Base-by-base conservation (phyloP, 2,888 invertebrate genomes). In the Eremobia ochroleuca region DNA sequence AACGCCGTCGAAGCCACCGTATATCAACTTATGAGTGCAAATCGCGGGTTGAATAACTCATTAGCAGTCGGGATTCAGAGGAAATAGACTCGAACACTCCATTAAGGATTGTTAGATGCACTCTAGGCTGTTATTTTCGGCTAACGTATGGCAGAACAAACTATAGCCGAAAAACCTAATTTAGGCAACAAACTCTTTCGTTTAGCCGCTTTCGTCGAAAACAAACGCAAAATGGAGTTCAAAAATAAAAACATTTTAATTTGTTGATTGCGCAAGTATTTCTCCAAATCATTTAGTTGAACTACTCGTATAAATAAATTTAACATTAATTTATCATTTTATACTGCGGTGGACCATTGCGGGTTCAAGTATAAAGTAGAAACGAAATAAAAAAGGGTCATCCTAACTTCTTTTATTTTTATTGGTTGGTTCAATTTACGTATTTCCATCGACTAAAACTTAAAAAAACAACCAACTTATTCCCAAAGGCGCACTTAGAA, bases 11-110 rank as follows among this genome's bases (percentile, higher is more conserved):
- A 66, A 77, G 67, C 68, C 69, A 52, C 73, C 31, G 49, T 84
- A 71, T 74, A 69, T 76, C 80, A 81, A 80, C 68, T 77, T 85
- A 80, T 82, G 85, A 85, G 72, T 87, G 85, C 85, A 88, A 87
- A 85, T 84, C 67, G 75, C 76, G 73, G 79, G 87, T 82, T 88
- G 83, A 87, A 83, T 83, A 87, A 83, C 80, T 87, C 88, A 87
- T 83, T 85, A 88, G 76, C 61, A 69, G 61, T 74, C 78, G 78
- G 76, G 83, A 81, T 77, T 76, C 58, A 72, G 49, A 85, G 85
- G 83, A 87, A 87, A 87, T 88, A 71, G 80, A 78, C 43, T 52
- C 52, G n/a, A 78, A 59, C 52, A 59, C 80, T 69, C n/a, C 31
- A 52, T 64, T 62, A 65, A 43, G 15, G 58, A 70, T 67, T 59